Percentiles rank a stretch among this genome's conserved stretches.
phyloP scores from a whole-genome alignment of 2,113 vertebrate species.

The Diadophis punctatus region DNA sequence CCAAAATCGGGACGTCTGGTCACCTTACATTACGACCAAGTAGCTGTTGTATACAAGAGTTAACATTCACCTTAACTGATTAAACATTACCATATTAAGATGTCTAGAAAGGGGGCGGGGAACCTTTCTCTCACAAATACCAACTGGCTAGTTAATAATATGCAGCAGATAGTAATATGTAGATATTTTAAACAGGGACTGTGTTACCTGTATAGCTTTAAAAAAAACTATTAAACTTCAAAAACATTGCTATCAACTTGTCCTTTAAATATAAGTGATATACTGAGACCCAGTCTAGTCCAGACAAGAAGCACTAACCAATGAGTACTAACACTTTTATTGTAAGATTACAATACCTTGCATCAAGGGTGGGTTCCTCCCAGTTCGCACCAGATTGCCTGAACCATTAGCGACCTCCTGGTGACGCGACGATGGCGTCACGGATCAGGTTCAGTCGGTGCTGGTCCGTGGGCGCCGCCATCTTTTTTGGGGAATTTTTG shows the following conservation, averaged over 20 bases:
- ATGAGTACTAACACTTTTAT: neutral
- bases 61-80: neutral
- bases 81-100: neutral
- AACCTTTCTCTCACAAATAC: neutral
- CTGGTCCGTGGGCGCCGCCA: too few relatives aligned
- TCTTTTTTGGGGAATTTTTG: too few relatives aligned
- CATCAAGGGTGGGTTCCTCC: too few relatives aligned
- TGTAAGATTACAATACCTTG: neutral
- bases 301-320: neutral
- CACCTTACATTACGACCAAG: too few relatives aligned
- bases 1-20: too few relatives aligned
- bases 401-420: too few relatives aligned
- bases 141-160: neutral
- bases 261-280: neutral
- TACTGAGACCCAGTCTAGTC: neutral
- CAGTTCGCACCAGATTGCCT: too few relatives aligned
- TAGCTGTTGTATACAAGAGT: neutral
- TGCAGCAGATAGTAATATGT: neutral
- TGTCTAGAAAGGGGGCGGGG: neutral
- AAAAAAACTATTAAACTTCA: neutral
- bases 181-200: neutral
- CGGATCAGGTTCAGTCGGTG: too few relatives aligned
- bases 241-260: neutral
- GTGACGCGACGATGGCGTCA: too few relatives aligned
- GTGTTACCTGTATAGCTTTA: neutral